Evolutionary conservation across 2,888 invertebrate species (phyloP), one percentile per base, ranked within the genome.

Genomic region (Dasysyrphus albostriatus): DNA sequence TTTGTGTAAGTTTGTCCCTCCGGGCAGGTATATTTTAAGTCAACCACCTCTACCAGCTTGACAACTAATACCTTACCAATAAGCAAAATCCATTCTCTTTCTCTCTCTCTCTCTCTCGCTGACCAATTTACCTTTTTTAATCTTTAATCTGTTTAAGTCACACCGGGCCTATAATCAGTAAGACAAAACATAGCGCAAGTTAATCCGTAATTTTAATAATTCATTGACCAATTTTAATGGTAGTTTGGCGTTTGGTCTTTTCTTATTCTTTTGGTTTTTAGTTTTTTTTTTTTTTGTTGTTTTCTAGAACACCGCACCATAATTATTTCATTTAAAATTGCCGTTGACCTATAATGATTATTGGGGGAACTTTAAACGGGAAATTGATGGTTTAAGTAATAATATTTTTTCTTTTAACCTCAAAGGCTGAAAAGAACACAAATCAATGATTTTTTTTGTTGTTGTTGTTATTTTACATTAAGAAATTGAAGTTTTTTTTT

Each of bases 161-260:
- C 65, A 75, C 72, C 76, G 47, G 16, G 59, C 47, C 65, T 77
- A 77, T 85, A 85, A 81, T 85, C 81, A 85, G n/a, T 32, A 34
- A 72, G 76, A 32, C 72, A 76, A 29, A 61, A 39, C 39, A 51
- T 39, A 69, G 80, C 73, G 32, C 73, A 73, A 80, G 76, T 85
- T 81, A 75, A 80, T 76, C 76, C 80, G 80, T 76, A 81, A 81
- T 81, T 85, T 85, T 85, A 76, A 85, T 80, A 85, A 85, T 85
- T 85, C 84, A 85, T 81, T 77, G 81, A 63, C 76, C 84, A 76
- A 78, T 75, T 76, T 67, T 65, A 42, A 77, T 59, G 58, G 67
- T 59, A 56, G 63, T 67, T 67, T 51, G 51, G 51, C 24, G 19
- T 67, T 67, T 67, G 65, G 32, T 6, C 5, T 32, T 32, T 29